Base-by-base conservation (phyloP, 1,140 invertebrate genomes). In the Contarinia nasturtii region DNA sequence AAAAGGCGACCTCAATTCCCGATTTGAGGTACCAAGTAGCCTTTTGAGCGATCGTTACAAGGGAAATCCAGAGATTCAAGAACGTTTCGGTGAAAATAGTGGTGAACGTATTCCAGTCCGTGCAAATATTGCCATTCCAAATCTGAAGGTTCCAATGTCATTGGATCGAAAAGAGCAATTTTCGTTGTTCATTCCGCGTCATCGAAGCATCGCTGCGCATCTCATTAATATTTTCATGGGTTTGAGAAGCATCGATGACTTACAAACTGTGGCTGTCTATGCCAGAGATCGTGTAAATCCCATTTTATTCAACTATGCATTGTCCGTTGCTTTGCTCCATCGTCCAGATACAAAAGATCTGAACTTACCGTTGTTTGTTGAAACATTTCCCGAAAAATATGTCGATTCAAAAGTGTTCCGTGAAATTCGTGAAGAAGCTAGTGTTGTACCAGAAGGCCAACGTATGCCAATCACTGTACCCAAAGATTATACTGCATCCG, bases 351-450 rank as follows among this genome's bases (percentile, higher is more conserved):
- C 82, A 0, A 78, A 78, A 55, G 68, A 77, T 46, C 48, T 86
- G 2, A 71, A 74, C 44, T 57, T 86, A 44, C 82, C 83, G 1
- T 73, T 75, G 0, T 72, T 85, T 40, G 68, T 71, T 37, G 75
- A 82, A 55, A 69, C 75, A 14, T 86, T 86, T 56, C 83, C 83
- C 2, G 81, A 83, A 47, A 82, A 84, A 54, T 86, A 77, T 58
- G 66, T 86, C 52, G 81, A 84, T 54, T 73, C 78, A 10, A 71
- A 75, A 40, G 72, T 84, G 2, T 79, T 86, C 57, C 57, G 71
- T 0, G 60, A 70, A 36, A 76, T 79, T 1, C 68, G 78, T 15
- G 80, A 84, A 57, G 76, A 79, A 61, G 69, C 75, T 4, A 77
- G 71, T 12, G 65, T 82, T 7, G 75, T 79, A 7, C 67, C 71